phyloP scores from a whole-genome alignment of 2,797 vertebrate genomes.

The Calcarius lapponicus region DNA sequence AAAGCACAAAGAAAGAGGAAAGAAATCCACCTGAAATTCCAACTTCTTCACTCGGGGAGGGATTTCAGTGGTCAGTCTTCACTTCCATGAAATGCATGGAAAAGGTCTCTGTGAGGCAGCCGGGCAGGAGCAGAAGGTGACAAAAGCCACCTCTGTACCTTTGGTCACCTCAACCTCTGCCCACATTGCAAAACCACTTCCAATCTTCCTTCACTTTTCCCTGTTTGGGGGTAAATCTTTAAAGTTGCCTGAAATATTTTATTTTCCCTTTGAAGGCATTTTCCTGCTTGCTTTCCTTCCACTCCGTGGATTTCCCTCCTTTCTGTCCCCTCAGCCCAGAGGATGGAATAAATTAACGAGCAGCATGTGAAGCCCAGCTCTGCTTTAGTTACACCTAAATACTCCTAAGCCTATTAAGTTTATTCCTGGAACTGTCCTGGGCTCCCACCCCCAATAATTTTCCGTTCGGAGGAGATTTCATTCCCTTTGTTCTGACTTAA shows the following conservation, averaged over 20 bases:
- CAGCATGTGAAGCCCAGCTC: background rate
- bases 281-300: background rate
- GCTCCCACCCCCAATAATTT: constrained; percentile 3
- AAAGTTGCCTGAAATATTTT: background rate
- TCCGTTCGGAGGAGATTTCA: constrained; percentile 21
- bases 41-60: accelerated
- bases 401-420: constrained; percentile 49
- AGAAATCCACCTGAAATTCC: background rate
- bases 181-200: accelerated
- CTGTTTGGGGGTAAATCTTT: background rate
- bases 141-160: background rate
- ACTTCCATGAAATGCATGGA: background rate
- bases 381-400: background rate
- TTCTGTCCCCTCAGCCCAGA: background rate
- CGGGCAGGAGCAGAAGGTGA: background rate
- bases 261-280: background rate
- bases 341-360: constrained; percentile 35
- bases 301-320: background rate
- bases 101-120: accelerated
- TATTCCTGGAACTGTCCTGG: constrained; percentile 55
- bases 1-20: background rate
- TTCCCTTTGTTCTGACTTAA: constrained; percentile 60
- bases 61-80: accelerated
- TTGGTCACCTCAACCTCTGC: background rate
- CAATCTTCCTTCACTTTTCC: accelerated